These are phyloP conservation scores for Varanus salvator DNA, from an alignment of 2,113 vertebrate species.

Conservation along the genomic window DNA sequence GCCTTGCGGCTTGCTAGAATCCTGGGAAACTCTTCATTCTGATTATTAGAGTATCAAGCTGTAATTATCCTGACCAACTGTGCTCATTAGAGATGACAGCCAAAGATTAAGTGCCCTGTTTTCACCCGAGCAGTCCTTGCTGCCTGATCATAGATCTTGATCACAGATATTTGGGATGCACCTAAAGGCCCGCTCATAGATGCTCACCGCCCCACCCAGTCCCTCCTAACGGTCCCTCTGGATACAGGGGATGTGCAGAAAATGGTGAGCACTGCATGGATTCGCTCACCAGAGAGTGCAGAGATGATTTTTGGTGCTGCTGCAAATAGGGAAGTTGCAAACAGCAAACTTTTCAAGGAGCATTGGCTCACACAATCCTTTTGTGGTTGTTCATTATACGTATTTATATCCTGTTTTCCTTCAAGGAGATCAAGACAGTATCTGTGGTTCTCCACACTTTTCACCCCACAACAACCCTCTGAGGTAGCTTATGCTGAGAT, in stretches of 20 bases:
- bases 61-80: conserved; percentile 15
- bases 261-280: neutral
- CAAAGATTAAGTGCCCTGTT: conserved; percentile 15
- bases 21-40: conserved; percentile 3
- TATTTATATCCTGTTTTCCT: neutral
- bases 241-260: neutral
- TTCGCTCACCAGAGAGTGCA: neutral
- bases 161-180: neutral
- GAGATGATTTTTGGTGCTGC: neutral
- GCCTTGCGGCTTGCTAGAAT: neutral
- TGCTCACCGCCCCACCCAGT: neutral
- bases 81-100: conserved; percentile 12
- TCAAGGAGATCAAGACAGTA: neutral
- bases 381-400: neutral
- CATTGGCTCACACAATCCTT: neutral
- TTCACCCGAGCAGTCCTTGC: neutral
- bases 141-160: neutral
- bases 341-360: neutral
- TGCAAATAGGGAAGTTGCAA: neutral
- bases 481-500: neutral
- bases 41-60: conserved; percentile 15
- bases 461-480: neutral
- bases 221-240: neutral
- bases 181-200: neutral
- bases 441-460: neutral